A percentile compares a stretch with the other conserved stretches of the same genome.
Conservation (phyloP, 2,113 vertebrate genomes). For the Paratilapia polleni region DNA sequence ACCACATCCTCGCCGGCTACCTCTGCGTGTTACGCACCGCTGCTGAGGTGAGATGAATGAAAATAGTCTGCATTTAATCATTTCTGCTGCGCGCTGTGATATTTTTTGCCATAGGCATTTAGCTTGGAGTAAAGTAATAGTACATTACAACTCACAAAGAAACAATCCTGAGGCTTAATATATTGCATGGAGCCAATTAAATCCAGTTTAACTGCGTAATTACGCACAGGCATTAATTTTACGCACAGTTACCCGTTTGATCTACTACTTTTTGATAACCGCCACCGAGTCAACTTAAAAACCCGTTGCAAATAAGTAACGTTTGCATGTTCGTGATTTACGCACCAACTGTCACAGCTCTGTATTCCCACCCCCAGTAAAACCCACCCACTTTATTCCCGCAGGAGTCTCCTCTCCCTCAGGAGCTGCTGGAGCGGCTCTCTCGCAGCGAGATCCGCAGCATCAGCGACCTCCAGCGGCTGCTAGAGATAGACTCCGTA, state of each 20-base stretch:
- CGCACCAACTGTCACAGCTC: background rate
- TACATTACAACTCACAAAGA: background rate
- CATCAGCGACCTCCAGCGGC: conserved; percentile 97
- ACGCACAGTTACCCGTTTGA: background rate
- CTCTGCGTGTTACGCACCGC: conserved; percentile 71
- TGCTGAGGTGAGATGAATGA: conserved; percentile 67
- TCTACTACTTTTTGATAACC: background rate
- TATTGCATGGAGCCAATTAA: background rate
- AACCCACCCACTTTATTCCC: conserved; percentile 31
- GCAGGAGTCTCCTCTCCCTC: conserved; percentile 91
- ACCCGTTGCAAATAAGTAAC: background rate
- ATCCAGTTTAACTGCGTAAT: conserved; percentile 25
- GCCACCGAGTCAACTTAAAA: background rate
- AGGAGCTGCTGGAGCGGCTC: conserved; percentile 91
- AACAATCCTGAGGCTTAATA: background rate
- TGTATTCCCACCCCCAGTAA: background rate
- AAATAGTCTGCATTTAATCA: background rate
- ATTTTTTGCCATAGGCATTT: background rate
- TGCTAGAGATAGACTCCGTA: conserved; percentile 96
- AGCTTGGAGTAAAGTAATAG: background rate
- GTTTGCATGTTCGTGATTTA: background rate
- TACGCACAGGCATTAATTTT: conserved; percentile 25
- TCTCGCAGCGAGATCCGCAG: conserved; percentile 93
- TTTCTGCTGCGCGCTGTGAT: background rate
- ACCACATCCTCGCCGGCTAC: conserved; percentile 74